phyloP scores from a whole-genome alignment of 2,797 vertebrate genomes.

The Enteromius trimaculatus region DNA sequence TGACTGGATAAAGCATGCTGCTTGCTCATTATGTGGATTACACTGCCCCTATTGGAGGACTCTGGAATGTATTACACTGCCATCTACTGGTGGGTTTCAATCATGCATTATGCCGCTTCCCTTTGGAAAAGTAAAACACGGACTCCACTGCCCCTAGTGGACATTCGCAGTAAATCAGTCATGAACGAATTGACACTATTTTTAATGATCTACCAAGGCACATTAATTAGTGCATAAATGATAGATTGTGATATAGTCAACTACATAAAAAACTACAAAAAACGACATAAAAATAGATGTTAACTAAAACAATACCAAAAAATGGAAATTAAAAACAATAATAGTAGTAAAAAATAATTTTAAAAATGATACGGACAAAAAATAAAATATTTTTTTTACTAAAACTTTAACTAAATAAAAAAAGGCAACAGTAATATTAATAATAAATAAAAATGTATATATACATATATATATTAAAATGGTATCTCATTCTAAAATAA shows the following conservation, averaged over 20 bases:
- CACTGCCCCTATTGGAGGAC: conserved; percentile 26
- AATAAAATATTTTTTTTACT: not conserved
- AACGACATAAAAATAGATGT: too few relatives aligned
- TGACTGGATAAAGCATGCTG: not conserved
- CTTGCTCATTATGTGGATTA: not conserved
- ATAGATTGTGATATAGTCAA: not conserved
- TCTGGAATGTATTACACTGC: not conserved
- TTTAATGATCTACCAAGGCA: not conserved
- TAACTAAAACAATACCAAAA: not conserved
- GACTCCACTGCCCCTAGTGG: conserved; percentile 40
- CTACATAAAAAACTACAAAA: not conserved
- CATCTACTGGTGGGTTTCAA: conserved; percentile 2
- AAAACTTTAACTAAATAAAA: not conserved
- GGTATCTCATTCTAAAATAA: not conserved
- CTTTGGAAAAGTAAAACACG: not conserved
- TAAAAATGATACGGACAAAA: not conserved
- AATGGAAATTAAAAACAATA: too few relatives aligned
- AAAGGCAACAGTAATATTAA: not conserved
- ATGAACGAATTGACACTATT: not conserved
- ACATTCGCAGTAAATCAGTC: not conserved
- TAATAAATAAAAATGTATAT: not conserved
- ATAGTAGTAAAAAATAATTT: too few relatives aligned
- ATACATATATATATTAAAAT: not conserved
- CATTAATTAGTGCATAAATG: not conserved
- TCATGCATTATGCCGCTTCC: not conserved